Evolutionary conservation across 2,888 invertebrate species (phyloP).

Genomic region (Calliopum simillimum): DNA sequence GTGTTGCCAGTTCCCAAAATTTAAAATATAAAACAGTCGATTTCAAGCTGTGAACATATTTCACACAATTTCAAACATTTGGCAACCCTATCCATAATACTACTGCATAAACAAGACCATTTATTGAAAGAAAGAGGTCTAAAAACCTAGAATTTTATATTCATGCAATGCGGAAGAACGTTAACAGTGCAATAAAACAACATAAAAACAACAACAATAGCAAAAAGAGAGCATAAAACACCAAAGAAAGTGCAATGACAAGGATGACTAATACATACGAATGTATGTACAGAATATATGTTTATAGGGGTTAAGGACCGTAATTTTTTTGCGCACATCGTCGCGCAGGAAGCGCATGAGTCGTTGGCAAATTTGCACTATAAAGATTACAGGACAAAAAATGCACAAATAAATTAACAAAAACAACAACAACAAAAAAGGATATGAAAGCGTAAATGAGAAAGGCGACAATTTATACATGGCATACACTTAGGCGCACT

Average conservation of each 20-base stretch:
- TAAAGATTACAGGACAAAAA: conserved; percentile 19
- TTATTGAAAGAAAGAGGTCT: neutral
- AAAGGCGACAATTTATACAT: neutral
- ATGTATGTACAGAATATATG: too few relatives aligned
- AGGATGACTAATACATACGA: conserved; percentile 41
- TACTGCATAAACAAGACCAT: neutral
- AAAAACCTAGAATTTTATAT: conserved; percentile 18
- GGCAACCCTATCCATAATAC: too few relatives aligned
- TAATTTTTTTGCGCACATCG: conserved; percentile 12
- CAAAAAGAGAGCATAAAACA: neutral
- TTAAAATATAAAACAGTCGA: too few relatives aligned
- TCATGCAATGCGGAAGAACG: conserved; percentile 45
- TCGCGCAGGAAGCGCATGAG: conserved; percentile 32
- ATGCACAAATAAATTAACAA: too few relatives aligned
- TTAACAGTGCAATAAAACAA: conserved; percentile 18
- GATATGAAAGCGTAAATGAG: conserved; percentile 7
- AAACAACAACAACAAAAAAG: neutral
- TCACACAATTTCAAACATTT: too few relatives aligned
- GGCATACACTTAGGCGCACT: neutral
- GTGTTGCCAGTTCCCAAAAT: too few relatives aligned
- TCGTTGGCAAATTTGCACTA: conserved; percentile 35
- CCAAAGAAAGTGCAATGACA: conserved; percentile 31
- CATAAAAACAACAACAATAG: conserved; percentile 6
- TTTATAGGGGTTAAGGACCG: conserved; percentile 51
- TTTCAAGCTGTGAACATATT: too few relatives aligned